phyloP scores from a whole-genome alignment of 2,113 vertebrate genomes.

The Paralichthys olivaceus region DNA sequence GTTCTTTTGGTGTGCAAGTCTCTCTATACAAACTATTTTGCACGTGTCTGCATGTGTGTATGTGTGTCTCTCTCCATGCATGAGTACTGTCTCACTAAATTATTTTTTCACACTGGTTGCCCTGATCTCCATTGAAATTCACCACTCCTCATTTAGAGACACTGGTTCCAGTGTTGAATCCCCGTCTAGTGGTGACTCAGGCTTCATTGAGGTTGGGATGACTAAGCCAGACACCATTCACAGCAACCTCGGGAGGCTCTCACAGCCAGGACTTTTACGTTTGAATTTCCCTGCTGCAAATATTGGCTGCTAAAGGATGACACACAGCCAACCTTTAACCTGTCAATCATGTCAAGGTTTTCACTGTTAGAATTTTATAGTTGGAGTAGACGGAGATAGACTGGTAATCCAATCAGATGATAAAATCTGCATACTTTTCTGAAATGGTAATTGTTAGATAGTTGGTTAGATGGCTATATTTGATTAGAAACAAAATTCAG shows the following conservation, averaged over 20 bases:
- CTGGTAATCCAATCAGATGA: no score
- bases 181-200: conserved; percentile 21
- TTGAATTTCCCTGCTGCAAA: background rate
- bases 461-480: no score
- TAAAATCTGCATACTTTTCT: no score
- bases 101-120: background rate
- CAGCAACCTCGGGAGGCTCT: background rate
- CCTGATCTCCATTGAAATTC: conserved; percentile 26
- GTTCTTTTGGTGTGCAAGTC: conserved; percentile 8
- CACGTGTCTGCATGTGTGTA: conserved; percentile 1
- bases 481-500: no score
- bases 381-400: no score
- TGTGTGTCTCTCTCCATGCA: background rate
- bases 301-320: background rate
- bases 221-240: conserved; percentile 33
- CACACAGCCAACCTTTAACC: background rate
- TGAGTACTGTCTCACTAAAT: background rate
- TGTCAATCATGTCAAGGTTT: no score
- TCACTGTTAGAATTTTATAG: no score
- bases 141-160: conserved; percentile 1
- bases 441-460: no score
- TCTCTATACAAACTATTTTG: background rate
- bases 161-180: conserved; percentile 19
- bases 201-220: conserved; percentile 9
- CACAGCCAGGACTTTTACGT: background rate